Evolutionary conservation across 1,140 invertebrate genomes (phyloP).

Genomic region (Whitmania pigra): DNA sequence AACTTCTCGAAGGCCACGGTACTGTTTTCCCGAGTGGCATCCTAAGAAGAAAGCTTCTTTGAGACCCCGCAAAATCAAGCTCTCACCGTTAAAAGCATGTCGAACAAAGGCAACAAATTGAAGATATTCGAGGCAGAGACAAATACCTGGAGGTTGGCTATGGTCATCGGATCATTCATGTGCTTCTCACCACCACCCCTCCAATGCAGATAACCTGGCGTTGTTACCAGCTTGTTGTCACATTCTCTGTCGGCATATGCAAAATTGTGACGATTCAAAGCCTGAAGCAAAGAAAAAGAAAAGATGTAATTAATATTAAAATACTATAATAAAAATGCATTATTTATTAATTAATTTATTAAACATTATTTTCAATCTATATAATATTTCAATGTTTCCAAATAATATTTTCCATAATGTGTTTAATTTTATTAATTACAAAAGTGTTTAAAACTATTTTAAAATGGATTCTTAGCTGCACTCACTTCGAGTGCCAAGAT

Average conservation of each 20-base stretch:
- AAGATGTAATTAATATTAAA: too few relatives aligned
- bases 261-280: constrained; percentile 34
- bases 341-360: constrained; percentile 1
- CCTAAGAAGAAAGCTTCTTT: constrained; percentile 41
- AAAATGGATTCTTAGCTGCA: constrained; percentile 32
- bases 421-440: not conserved
- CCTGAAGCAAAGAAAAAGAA: constrained; percentile 26
- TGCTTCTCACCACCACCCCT: constrained; percentile 91
- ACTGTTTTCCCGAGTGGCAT: constrained; percentile 71
- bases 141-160: constrained; percentile 51
- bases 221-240: constrained; percentile 67
- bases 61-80: not conserved
- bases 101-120: not conserved
- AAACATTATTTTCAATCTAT: not conserved
- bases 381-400: too few relatives aligned
- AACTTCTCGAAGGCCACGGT: constrained; percentile 72
- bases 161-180: constrained; percentile 85
- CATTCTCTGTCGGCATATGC: constrained; percentile 34
- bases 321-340: too few relatives aligned
- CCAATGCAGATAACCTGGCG: constrained; percentile 92
- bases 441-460: not conserved
- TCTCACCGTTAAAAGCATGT: not conserved
- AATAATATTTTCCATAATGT: constrained; percentile 3
- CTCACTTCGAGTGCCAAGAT: constrained; percentile 70
- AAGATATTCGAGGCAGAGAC: not conserved